Conservation (phyloP, 2,888 invertebrate species). For the Galeruca laticollis region DNA sequence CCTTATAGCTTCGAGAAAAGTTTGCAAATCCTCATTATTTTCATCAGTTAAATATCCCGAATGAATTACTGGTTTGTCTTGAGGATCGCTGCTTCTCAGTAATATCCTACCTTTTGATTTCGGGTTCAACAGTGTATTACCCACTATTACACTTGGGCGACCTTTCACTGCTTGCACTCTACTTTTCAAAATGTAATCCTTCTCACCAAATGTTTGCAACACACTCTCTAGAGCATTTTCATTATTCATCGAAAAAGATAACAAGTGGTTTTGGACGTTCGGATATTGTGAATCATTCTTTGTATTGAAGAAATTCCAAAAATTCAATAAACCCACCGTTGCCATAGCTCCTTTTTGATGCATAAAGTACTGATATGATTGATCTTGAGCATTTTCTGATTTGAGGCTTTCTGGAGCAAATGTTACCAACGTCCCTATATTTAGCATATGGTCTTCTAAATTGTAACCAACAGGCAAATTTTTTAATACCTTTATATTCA, state of each 20-base stretch:
- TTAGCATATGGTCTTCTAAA: conserved; percentile 69
- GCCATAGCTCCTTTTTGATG: conserved; percentile 68
- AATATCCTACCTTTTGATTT: conserved; percentile 71
- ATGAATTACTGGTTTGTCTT: conserved; percentile 72
- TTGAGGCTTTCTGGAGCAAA: conserved; percentile 58
- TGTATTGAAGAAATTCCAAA: conserved; percentile 68
- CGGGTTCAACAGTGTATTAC: conserved; percentile 60
- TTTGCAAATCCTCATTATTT: conserved; percentile 69
- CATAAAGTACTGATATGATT: conserved; percentile 67
- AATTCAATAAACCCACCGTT: conserved; percentile 64
- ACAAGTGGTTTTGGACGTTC: conserved; percentile 65
- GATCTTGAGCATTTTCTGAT: conserved; percentile 56
- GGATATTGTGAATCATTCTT: conserved; percentile 66
- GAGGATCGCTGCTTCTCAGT: conserved; percentile 70
- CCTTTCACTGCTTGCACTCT: conserved; percentile 42
- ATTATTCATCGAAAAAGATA: conserved; percentile 59
- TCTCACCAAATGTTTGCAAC: conserved; percentile 54
- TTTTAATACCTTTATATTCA: conserved; percentile 65
- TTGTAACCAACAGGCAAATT: conserved; percentile 71
- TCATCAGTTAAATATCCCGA: conserved; percentile 74
- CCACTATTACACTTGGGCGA: conserved; percentile 35
- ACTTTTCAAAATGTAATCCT: conserved; percentile 48
- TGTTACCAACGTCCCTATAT: not conserved
- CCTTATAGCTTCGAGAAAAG: conserved; percentile 68
- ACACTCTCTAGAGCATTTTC: conserved; percentile 42